Conservation (phyloP, 2,888 invertebrate genomes). For the Vannuccia rotundouncinata region DNA sequence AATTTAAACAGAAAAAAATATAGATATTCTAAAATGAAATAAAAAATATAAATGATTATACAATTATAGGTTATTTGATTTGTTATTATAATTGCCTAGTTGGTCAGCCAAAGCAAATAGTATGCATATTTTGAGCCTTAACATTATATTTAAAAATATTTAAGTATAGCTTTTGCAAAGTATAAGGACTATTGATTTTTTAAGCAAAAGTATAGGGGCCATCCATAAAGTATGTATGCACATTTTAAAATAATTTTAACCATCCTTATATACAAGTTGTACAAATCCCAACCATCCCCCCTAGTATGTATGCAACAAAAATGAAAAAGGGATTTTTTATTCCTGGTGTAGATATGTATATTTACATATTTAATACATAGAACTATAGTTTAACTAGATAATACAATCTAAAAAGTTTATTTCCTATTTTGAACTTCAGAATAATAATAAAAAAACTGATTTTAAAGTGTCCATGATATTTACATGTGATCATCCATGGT, state of each 20-base stretch:
- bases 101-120: no score
- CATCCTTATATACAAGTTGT: background rate
- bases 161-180: no score
- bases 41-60: no score
- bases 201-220: no score
- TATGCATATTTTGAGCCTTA: no score
- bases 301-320: constrained; percentile 15
- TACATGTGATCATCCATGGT: constrained; percentile 26
- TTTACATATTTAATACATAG: constrained; percentile 20
- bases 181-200: no score
- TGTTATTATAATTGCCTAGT: no score
- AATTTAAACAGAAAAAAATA: no score
- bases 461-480: constrained; percentile 26
- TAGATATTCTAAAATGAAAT: no score
- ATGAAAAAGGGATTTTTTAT: constrained; percentile 19
- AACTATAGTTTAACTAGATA: constrained; percentile 24
- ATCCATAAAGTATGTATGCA: constrained; percentile 17
- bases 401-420: constrained; percentile 20
- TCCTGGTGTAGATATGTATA: constrained; percentile 24
- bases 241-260: constrained; percentile 26
- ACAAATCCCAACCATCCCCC: constrained; percentile 15
- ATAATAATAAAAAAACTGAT: constrained; percentile 26
- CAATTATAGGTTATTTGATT: no score
- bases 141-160: no score
- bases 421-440: constrained; percentile 23